Evolutionary conservation across 1,140 invertebrate genomes (phyloP), one percentile per base, ranked within the genome.

Genomic region (Leptinotarsa texana): DNA sequence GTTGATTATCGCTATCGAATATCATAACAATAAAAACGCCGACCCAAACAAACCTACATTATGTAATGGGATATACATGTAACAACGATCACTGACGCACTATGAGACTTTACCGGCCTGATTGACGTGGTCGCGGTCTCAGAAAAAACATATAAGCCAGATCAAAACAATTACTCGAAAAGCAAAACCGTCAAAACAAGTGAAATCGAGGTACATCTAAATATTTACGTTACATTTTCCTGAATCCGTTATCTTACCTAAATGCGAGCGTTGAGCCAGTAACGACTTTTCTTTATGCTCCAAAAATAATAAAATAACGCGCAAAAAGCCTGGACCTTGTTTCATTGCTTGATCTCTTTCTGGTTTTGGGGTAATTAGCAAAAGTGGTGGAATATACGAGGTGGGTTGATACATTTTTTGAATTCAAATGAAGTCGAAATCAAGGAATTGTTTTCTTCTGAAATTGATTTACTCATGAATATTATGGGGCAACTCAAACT

Each of bases 171-270:
- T 65, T 65, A 65, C 63, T 24, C 63, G 21, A 33, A 65, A 65
- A 65, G 17, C 21, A 65, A 65, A n/a, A 21, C 27, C 63, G 15
- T 65, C 63, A 33, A 65, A 65, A 65, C 63, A 65, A 65, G 21
- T 65, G 51, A 57, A 57, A 57, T 17, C 51, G 51, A 57, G 51
- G 51, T 57, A 57, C 4, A 15, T 5, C 51, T 13, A 57, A 57
- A 57, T 57, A 57, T 57, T 57, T 57, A 57, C n/a, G 51, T 57
- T 57, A 17, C 2, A 57, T 57, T 15, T 57, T 57, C 51, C 51
- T 57, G 51, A 15, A 57, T 15, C 51, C 15, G 51, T 18, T 18
- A 57, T 57, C 17, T 57, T 18, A 57, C 51, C n/a, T 18, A 15
- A 57, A 57, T 57, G 51, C 15, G 51, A 57, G n/a, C 15, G n/a